Evolutionary conservation across 2,888 invertebrate species (phyloP).

Genomic region (Isoperla grammatica): DNA sequence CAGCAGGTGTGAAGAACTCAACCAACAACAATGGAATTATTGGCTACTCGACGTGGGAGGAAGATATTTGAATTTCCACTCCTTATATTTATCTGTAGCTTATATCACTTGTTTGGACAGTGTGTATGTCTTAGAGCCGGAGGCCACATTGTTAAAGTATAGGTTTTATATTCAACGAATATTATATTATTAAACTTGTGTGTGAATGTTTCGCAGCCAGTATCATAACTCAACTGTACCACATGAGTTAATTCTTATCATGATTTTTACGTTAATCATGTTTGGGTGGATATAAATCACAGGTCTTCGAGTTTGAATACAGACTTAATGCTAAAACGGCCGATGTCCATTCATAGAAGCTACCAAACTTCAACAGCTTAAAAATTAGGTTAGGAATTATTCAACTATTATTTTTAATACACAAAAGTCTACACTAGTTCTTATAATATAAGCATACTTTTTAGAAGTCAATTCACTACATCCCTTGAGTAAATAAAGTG

Average conservation of each 20-base stretch:
- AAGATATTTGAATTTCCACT: constrained; percentile 8
- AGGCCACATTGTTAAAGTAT: constrained; percentile 1
- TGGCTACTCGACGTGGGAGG: not conserved
- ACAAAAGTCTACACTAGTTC: too few species aligned
- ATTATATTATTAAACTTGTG: constrained; percentile 14
- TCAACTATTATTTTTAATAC: too few species aligned
- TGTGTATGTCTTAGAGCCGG: not conserved
- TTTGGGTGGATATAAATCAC: constrained; percentile 10
- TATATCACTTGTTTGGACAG: not conserved
- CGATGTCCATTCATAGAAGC: not conserved
- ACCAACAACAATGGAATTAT: constrained; percentile 11
- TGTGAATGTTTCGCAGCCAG: not conserved
- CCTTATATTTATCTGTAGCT: not conserved
- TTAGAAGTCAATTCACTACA: too few species aligned
- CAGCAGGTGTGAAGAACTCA: not conserved
- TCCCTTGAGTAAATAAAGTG: too few species aligned
- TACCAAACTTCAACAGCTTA: too few species aligned
- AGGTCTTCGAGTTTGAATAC: not conserved
- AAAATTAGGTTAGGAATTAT: too few species aligned
- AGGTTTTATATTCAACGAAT: constrained; percentile 5
- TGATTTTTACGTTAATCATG: constrained; percentile 17
- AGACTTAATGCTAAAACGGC: not conserved
- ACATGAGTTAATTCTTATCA: not conserved
- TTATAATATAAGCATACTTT: too few species aligned
- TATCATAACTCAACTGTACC: constrained; percentile 5